Base-by-base conservation (phyloP, 2,113 vertebrate genomes). In the Ictalurus furcatus region DNA sequence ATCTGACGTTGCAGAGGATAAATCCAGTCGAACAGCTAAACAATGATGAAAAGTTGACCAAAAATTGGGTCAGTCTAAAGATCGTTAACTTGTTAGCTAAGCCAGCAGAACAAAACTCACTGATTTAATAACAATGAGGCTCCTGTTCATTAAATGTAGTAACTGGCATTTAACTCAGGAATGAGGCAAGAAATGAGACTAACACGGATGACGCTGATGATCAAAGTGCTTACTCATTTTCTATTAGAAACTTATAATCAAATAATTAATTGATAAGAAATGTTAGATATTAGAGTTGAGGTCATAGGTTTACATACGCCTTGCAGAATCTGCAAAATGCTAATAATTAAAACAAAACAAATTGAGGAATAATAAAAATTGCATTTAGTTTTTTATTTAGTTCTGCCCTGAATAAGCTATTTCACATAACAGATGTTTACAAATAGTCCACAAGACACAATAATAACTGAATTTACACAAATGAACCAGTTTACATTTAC, bases 161-260 rank as follows among this genome's bases (percentile, higher is more conserved):
- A 54, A 81, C 52, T 81, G 79, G 16, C n/a, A 81, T 56, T 81
- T 58, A 58, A 56, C n/a, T 58, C n/a, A 58, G 79, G 52, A 81
- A 81, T 58, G 79, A 81, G 79, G n/a, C 54, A 34, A 81, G 52
- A 58, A 81, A 81, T 19, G 17, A 81, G 54, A 30, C 14, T 28
- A 21, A 34, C 79, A 58, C 34, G 79, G 52, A 34, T 79, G 76
- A 48, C 21, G 52, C n/a, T 81, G 52, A 30, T 11, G 6, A 21
- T 58, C 25, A 19, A 81, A 81, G 25, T 11, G 14, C 34, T 56
- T 56, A 81, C 28, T 81, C 52, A 58, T 21, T 81, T 56, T 11
- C 17, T 81, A 58, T 81, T 30, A 78, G 13, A 44, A 59, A 30
- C 48, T 16, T n/a, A 56, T 13, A 81, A 30, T 58, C 37, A 37